These are phyloP conservation scores for Apocrypta bakeri DNA, from an alignment of 1,140 invertebrate species.

Conservation along the genomic window DNA sequence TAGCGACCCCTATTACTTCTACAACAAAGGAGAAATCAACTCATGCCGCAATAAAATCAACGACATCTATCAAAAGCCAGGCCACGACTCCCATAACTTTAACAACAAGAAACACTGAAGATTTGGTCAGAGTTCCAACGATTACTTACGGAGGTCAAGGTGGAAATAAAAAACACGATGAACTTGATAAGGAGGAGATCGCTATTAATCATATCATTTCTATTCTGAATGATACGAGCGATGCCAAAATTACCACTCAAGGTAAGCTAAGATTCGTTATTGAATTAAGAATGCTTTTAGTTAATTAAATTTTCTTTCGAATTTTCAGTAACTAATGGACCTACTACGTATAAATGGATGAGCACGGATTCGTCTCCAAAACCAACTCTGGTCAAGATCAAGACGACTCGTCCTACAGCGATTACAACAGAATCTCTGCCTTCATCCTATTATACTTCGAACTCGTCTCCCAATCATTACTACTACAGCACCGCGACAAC, in stretches of 20 bases:
- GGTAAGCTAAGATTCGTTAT: slow-evolving; percentile 47
- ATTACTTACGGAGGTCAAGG: slow-evolving; percentile 71
- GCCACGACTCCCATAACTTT: slow-evolving; percentile 61
- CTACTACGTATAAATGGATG: slow-evolving; percentile 41
- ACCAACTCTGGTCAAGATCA: slow-evolving; percentile 53
- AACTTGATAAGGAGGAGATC: slow-evolving; percentile 68
- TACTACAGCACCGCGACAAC: slow-evolving; percentile 65
- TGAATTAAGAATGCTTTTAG: background rate
- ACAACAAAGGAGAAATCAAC: slow-evolving; percentile 55
- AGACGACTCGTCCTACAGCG: slow-evolving; percentile 51
- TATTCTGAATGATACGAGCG: slow-evolving; percentile 78
- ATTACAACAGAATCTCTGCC: slow-evolving; percentile 54
- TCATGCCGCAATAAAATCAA: slow-evolving; percentile 41
- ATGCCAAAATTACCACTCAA: slow-evolving; percentile 58
- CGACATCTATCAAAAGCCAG: slow-evolving; percentile 20
- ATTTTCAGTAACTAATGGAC: slow-evolving; percentile 24
- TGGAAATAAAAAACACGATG: slow-evolving; percentile 67
- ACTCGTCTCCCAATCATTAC: slow-evolving; percentile 65
- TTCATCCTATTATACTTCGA: background rate
- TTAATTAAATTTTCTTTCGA: background rate
- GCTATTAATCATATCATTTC: slow-evolving; percentile 78
- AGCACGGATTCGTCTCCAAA: slow-evolving; percentile 51
- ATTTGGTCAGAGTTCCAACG: slow-evolving; percentile 75
- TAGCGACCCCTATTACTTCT: background rate
- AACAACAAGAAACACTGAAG: slow-evolving; percentile 52